Conservation (phyloP, 1,140 invertebrate species). For the Pissodes strobi region DNA sequence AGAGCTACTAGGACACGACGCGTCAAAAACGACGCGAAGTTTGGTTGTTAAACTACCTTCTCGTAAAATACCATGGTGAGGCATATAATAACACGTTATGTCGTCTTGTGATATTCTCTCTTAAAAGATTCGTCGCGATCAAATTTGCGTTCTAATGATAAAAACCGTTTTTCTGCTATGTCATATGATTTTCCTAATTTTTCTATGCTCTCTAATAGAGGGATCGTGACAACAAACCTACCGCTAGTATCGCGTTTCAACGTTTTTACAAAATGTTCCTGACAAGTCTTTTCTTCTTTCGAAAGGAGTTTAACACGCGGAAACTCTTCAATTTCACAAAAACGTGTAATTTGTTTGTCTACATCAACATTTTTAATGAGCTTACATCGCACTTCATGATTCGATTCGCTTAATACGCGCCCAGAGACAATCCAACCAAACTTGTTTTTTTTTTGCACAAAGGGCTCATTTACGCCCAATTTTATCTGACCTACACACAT, state of each 20-base stretch:
- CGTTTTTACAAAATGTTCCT: neutral
- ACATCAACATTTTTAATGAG: neutral
- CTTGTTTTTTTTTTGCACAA: conserved; percentile 38
- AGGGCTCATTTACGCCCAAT: conserved; percentile 18
- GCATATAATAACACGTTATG: neutral
- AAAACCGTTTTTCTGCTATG: neutral
- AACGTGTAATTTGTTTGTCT: neutral
- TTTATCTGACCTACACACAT: conserved; percentile 23
- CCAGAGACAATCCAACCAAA: conserved; percentile 44
- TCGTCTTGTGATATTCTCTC: neutral
- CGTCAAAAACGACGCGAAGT: no score
- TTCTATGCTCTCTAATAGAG: neutral
- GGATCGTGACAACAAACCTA: no score
- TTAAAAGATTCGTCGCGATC: neutral
- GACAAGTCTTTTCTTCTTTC: no score
- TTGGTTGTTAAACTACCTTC: no score
- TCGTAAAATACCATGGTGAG: neutral
- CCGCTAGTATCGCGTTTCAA: no score
- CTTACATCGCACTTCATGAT: neutral
- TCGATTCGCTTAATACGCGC: neutral
- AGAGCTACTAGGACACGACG: neutral
- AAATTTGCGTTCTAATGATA: no score
- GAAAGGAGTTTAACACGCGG: neutral
- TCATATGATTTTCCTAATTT: neutral
- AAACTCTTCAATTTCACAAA: neutral